Base-by-base conservation (phyloP, 2,797 vertebrate genomes). In the Adelosebastes latens region DNA sequence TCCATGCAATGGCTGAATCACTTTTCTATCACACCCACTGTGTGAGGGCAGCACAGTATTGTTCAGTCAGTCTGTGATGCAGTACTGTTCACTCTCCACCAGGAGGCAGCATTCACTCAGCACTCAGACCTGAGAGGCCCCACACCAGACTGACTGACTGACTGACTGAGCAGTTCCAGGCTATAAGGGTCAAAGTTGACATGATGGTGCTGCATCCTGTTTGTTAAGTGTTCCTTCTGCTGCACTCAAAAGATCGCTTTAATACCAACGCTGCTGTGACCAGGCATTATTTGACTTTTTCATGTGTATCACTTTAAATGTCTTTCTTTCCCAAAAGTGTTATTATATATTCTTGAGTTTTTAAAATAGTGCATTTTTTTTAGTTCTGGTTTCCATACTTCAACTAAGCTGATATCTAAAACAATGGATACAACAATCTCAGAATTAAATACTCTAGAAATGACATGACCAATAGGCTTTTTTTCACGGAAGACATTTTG, bases 81-180 rank as follows among this genome's bases (percentile, higher is more conserved):
- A 87, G 77, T 86, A 27, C 42, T 8, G 4, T 0, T 6, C 0
- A 1, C 0, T 32, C 6, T 65, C 82, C 92, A 90, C 65, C 53
- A 86, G 81, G 85, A 58, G 87, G 86, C 67, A 87, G 79, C 85
- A 69, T 77, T 75, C 10, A 22, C 67, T 65, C 74, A 91, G 14
- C 8, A 36, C 27, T 61, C 42, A 64, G 42, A 55, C n/a, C 18
- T 12, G 11, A 22, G 13, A 8, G 8, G 4, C 42, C 42, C 56
- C 20, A 20, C 18, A 53, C 1, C 31, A 18, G 42, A 46, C 42
- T 46, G 8, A 46, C 58, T n/a, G 36, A 39, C 36, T 39, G 36
- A 39, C 36, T 39, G 24, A 64, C 25, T 9, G 32, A 36, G 29
- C 42, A 25, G 27, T 6, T 67, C 6, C 9, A 9, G 32, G 10